Conservation (phyloP, 2,888 invertebrate species). For the Ormyrus thymus region DNA sequence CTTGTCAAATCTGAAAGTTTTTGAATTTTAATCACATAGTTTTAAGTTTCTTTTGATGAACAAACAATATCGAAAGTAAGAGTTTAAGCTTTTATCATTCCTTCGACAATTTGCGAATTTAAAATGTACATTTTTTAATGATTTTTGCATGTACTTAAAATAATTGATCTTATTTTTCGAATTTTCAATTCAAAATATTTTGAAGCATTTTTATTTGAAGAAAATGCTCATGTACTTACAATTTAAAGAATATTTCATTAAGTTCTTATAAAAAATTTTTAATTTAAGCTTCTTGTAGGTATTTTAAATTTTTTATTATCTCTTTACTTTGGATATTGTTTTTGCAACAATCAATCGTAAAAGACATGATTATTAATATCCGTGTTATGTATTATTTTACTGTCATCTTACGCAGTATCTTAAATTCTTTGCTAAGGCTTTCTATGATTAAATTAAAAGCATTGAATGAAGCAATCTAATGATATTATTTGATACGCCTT, state of each 20-base stretch:
- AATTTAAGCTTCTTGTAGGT: background rate
- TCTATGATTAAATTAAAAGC: background rate
- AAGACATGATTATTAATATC: slow-evolving; percentile 26
- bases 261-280: slow-evolving; percentile 4
- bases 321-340: slow-evolving; percentile 17
- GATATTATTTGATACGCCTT: slow-evolving; percentile 37
- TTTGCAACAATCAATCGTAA: background rate
- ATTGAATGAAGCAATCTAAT: slow-evolving; percentile 39
- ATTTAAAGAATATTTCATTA: background rate
- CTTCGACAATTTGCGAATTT: background rate
- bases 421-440: slow-evolving; percentile 19
- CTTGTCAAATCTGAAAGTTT: slow-evolving; percentile 77
- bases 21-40: slow-evolving; percentile 61
- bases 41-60: slow-evolving; percentile 21
- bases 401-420: slow-evolving; percentile 34
- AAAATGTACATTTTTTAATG: background rate
- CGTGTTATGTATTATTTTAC: slow-evolving; percentile 22
- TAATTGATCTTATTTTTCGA: too few species aligned
- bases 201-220: too few species aligned
- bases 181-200: too few species aligned
- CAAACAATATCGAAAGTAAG: slow-evolving; percentile 30
- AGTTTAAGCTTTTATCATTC: background rate
- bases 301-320: slow-evolving; percentile 4
- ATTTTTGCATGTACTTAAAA: too few species aligned
- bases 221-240: too few species aligned